Base-by-base conservation (phyloP, 2,797 vertebrate genomes). In the Balearica regulorum region DNA sequence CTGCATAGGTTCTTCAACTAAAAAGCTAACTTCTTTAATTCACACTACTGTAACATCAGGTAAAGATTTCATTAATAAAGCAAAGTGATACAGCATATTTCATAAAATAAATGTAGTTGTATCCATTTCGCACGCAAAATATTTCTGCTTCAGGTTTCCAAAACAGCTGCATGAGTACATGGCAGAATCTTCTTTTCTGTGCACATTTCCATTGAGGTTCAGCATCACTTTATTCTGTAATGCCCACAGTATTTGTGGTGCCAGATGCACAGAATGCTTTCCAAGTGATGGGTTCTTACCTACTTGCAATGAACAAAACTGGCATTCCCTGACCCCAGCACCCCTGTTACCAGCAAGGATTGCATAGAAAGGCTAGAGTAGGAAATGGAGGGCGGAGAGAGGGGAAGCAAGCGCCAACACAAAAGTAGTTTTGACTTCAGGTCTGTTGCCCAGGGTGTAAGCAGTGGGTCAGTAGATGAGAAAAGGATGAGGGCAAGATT, bases 321-420 rank as follows among this genome's bases (percentile, higher is more conserved):
- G 10, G 8, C 29, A 28, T 20, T 58, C 33, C 44, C 11, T 2
- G 4, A 33, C 4, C 5, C 0, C 46, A 73, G 55, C 19, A 69
- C 8, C 16, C 25, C 3, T 61, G 22, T 16, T 43, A 46, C 16
- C 26, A 78, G 60, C n/a, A 70, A 79, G 28, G 79, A 89, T n/a
- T 10, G 16, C 10, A 29, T 29, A 4, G 20, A 79, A 78, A 62
- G 16, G 8, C 43, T 37, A 15, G 33, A 25, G 7, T 10, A 69
- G n/a, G 29, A 72, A 64, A 35, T 0, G 0, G 13, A 70, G 17
- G 7, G 6, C 0, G 1, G 24, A 26, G n/a, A 78, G 33, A 61
- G 8, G 26, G 25, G 60, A 77, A 82, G 44, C 11, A 28, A 57
- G 7, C 18, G 35, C 31, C 46, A 76, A 25, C 0, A 2, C 8